Conservation (phyloP, 1,140 invertebrate genomes). For the Lordiphosa clarofinis region DNA sequence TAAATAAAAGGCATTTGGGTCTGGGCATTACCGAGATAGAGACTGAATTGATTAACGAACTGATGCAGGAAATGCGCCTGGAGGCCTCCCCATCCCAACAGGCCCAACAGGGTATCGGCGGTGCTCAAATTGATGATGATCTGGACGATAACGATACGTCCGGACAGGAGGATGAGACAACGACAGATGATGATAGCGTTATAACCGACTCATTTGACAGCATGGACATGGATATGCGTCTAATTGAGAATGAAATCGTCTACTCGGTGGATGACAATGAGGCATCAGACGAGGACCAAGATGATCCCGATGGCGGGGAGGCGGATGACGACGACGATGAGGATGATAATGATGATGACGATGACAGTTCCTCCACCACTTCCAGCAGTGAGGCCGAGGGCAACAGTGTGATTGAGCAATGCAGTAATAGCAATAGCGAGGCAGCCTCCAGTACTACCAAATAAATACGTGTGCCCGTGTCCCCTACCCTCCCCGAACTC, state of each 20-base stretch:
- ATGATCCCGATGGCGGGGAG: slow-evolving; percentile 48
- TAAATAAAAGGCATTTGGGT: slow-evolving; percentile 61
- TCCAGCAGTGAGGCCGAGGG: slow-evolving; percentile 64
- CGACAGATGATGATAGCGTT: slow-evolving; percentile 67
- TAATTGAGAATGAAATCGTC: slow-evolving; percentile 58
- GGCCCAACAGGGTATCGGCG: slow-evolving; percentile 41
- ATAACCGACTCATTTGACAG: slow-evolving; percentile 65
- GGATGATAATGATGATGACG: slow-evolving; percentile 30
- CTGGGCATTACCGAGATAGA: slow-evolving; percentile 63
- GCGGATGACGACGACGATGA: slow-evolving; percentile 36
- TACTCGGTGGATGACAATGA: slow-evolving; percentile 52
- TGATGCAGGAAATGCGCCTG: slow-evolving; percentile 70
- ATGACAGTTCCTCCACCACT: slow-evolving; percentile 49
- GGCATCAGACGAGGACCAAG: slow-evolving; percentile 39
- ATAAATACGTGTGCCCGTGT: slow-evolving; percentile 24
- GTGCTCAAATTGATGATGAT: slow-evolving; percentile 39
- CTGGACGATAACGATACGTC: slow-evolving; percentile 56
- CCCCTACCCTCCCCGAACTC: slow-evolving; percentile 20
- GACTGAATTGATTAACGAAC: slow-evolving; percentile 66
- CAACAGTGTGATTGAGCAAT: slow-evolving; percentile 75
- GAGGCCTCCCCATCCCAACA: slow-evolving; percentile 25
- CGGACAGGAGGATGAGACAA: slow-evolving; percentile 61
- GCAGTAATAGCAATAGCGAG: slow-evolving; percentile 69
- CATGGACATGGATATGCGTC: slow-evolving; percentile 63
- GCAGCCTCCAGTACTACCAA: slow-evolving; percentile 51